These are phyloP conservation scores for Agrochola circellaris DNA, from an alignment of 2,888 invertebrate species.

Conservation along the genomic window DNA sequence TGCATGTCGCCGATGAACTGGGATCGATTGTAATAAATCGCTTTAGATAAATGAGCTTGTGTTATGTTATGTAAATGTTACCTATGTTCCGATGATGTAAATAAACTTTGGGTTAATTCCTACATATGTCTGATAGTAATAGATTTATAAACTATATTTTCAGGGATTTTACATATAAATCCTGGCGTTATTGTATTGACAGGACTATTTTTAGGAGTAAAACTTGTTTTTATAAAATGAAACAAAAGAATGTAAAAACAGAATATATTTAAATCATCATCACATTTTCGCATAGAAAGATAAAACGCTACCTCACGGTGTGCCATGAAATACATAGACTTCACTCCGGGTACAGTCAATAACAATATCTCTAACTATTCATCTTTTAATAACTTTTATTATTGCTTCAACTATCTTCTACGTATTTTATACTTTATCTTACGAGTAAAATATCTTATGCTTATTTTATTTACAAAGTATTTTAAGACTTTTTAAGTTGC, in stretches of 20 bases:
- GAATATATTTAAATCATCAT: slow-evolving; percentile 83
- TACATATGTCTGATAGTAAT: neutral
- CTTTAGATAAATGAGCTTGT: no score
- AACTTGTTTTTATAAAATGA: slow-evolving; percentile 65
- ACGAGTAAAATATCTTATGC: slow-evolving; percentile 18
- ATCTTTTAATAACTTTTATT: slow-evolving; percentile 25
- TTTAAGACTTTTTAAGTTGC: slow-evolving; percentile 5
- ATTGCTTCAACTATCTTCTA: slow-evolving; percentile 49
- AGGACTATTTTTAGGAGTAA: neutral
- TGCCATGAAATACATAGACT: slow-evolving; percentile 44
- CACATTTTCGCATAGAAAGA: slow-evolving; percentile 85
- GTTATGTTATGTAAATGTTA: no score
- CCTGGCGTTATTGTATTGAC: neutral
- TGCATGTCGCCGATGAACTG: no score
- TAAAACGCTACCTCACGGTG: slow-evolving; percentile 77
- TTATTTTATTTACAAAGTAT: slow-evolving; percentile 35
- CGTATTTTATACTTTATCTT: slow-evolving; percentile 15
- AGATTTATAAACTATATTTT: neutral
- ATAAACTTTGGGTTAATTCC: no score
- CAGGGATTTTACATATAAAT: neutral
- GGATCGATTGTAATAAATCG: no score
- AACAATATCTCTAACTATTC: slow-evolving; percentile 39
- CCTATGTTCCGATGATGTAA: no score
- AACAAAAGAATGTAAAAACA: slow-evolving; percentile 79
- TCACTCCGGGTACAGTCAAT: slow-evolving; percentile 50